Evolutionary conservation across 2,888 invertebrate species (phyloP).

Genomic region (Candidula unifasciata): DNA sequence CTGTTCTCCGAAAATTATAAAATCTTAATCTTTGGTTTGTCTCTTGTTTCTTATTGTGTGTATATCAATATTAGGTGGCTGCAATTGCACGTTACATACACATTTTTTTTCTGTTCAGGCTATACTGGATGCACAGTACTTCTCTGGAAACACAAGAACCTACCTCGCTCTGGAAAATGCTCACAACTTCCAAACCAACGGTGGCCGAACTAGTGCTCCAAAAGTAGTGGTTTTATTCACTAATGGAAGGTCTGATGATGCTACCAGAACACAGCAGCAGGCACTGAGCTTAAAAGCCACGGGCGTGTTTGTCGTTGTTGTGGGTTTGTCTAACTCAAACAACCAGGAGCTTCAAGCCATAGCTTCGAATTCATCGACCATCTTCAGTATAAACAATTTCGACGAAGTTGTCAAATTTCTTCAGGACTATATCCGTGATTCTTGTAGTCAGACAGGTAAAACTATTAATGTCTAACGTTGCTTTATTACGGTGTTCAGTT

Average conservation of each 20-base stretch:
- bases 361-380: background rate
- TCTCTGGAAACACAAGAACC: conserved; percentile 20
- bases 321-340: background rate
- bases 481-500: too few species aligned
- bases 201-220: background rate
- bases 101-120: too few species aligned
- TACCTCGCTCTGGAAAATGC: background rate
- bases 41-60: too few species aligned
- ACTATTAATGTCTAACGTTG: background rate
- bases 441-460: background rate
- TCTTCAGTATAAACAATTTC: background rate
- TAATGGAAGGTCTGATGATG: background rate
- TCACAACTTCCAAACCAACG: background rate
- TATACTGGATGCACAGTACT: background rate
- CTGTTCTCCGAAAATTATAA: too few species aligned
- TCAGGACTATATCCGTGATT: background rate
- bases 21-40: too few species aligned
- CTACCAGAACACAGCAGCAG: background rate
- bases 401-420: background rate
- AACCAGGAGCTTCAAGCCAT: conserved; percentile 6
- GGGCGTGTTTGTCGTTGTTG: conserved; percentile 11
- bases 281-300: background rate
- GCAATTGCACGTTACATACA: too few species aligned
- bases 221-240: background rate
- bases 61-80: too few species aligned